phyloP scores from a whole-genome alignment of 2,113 vertebrate genomes.

The Corythornis cristatus region DNA sequence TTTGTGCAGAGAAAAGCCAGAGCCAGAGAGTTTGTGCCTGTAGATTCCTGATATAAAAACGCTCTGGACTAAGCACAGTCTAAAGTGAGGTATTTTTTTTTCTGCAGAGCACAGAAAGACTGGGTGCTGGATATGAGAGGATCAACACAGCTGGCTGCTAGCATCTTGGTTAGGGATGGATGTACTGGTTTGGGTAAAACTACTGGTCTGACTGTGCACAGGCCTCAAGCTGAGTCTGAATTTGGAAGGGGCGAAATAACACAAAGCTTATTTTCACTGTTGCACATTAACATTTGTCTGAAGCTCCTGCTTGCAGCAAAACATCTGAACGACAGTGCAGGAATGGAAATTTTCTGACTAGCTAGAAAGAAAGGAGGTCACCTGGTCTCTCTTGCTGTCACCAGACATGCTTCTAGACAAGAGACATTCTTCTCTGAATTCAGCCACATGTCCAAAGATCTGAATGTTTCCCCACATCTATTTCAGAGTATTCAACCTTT shows the following conservation, averaged over 20 bases:
- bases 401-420: neutral
- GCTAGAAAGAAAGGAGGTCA: neutral
- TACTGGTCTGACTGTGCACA: slow-evolving; percentile 19
- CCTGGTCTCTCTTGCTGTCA: neutral
- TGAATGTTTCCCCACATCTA: rapidly evolving
- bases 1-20: neutral
- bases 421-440: neutral
- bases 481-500: neutral
- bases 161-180: neutral
- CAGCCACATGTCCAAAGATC: neutral
- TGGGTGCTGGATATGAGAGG: neutral
- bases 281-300: neutral
- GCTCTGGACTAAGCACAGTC: slow-evolving; percentile 21
- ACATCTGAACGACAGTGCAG: neutral
- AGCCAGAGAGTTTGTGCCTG: neutral
- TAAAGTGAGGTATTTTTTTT: slow-evolving; percentile 34
- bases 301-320: neutral
- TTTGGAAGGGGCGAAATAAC: slow-evolving; percentile 20
- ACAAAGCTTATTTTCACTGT: neutral
- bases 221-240: slow-evolving; percentile 41
- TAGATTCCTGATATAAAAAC: slow-evolving; percentile 43
- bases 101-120: neutral
- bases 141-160: neutral
- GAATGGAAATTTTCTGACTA: neutral
- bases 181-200: slow-evolving; percentile 50